A percentile compares a stretch with the other conserved stretches of the same genome.
phyloP scores from a whole-genome alignment of 2,888 invertebrate genomes.

The Melinopterus prodromus region DNA sequence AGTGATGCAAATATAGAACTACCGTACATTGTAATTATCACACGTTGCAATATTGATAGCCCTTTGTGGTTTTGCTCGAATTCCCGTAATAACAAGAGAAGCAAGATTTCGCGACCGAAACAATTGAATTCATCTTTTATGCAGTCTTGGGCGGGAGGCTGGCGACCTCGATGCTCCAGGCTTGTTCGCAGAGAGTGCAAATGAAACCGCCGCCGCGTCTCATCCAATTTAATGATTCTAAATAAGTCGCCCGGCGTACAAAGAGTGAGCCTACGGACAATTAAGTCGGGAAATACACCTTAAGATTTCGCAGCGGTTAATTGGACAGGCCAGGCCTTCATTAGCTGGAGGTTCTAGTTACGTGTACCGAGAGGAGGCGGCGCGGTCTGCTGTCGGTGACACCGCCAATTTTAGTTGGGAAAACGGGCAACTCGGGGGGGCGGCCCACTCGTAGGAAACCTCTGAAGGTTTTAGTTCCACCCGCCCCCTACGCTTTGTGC shows the following conservation, averaged over 20 bases:
- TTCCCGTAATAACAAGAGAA: background rate
- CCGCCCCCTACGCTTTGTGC: no score
- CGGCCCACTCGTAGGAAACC: no score
- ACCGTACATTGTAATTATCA: background rate
- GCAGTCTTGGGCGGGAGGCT: background rate
- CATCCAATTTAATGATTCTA: background rate
- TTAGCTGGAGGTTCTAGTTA: background rate
- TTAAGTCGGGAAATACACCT: background rate
- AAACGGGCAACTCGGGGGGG: background rate
- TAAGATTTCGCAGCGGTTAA: background rate
- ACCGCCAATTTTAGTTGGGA: background rate
- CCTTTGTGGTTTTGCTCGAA: background rate
- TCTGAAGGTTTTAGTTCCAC: no score
- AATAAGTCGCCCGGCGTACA: background rate
- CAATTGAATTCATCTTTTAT: constrained; percentile 4
- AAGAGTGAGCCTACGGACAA: background rate
- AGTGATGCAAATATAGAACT: no score
- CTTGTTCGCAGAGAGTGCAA: background rate
- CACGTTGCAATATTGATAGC: background rate
- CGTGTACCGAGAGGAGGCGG: background rate
- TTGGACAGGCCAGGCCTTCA: background rate
- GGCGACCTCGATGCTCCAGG: no score
- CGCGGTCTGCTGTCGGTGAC: background rate
- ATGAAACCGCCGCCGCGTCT: background rate
- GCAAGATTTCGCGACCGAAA: background rate